Percentiles rank a stretch among this genome's conserved stretches.
These are phyloP conservation scores for Tipula helvola DNA, from an alignment of 2,888 invertebrate species.

Conservation along the genomic window DNA sequence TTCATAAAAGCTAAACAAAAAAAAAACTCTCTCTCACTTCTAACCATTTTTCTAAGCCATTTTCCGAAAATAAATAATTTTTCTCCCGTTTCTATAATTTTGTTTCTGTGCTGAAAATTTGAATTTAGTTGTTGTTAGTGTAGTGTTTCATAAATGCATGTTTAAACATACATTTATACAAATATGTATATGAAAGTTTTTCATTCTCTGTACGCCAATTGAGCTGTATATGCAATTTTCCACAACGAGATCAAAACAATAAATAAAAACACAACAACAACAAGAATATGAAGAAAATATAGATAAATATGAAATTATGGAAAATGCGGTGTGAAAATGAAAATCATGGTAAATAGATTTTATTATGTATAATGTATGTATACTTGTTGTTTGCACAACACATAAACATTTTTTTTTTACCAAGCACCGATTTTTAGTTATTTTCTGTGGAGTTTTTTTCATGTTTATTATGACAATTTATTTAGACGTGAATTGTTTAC, in stretches of 20 bases:
- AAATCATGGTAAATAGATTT: neutral
- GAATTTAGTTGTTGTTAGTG: neutral
- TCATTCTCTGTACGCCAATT: neutral
- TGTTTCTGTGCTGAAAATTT: neutral
- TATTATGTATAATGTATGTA: neutral
- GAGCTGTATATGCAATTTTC: neutral
- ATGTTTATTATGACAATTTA: no score
- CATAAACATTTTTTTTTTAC: no score
- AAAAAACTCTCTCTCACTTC: neutral
- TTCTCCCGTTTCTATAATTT: neutral
- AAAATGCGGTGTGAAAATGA: neutral
- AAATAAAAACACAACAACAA: neutral
- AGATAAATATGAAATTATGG: neutral
- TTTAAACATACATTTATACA: neutral
- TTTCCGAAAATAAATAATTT: neutral
- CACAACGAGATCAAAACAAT: neutral
- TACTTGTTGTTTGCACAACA: no score
- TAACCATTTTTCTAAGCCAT: neutral
- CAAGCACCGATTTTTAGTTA: no score
- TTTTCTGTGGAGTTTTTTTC: no score
- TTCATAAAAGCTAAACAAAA: neutral
- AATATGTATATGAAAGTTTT: neutral
- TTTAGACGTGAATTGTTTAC: no score
- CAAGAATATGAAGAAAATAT: neutral
- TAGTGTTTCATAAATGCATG: neutral